Evolutionary conservation across 2,797 vertebrate species (phyloP).

Genomic region (Halcyon badia): DNA sequence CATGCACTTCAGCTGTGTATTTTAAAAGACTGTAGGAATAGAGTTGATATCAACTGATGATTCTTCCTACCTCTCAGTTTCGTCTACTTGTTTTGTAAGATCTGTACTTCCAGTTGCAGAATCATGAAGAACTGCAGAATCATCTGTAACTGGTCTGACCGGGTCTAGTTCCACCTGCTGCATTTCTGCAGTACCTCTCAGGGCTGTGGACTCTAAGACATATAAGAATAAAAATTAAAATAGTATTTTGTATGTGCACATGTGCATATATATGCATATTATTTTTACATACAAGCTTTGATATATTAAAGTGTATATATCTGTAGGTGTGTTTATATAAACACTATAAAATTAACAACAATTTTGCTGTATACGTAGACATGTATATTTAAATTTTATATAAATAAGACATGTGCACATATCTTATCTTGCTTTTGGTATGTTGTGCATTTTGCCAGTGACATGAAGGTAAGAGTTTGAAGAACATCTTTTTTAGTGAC

Average conservation of each 20-base stretch:
- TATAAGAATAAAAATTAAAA: background rate
- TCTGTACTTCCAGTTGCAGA: background rate
- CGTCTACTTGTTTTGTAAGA: background rate
- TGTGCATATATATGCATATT: background rate
- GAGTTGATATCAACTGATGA: background rate
- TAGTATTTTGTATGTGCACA: background rate
- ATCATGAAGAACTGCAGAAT: background rate
- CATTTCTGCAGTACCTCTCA: conserved; percentile 23
- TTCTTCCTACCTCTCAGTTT: conserved; percentile 59
- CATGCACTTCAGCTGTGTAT: background rate
- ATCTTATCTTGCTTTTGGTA: background rate
- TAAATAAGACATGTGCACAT: background rate
- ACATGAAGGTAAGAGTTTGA: background rate
- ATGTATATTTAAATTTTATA: background rate
- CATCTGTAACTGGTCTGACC: background rate
- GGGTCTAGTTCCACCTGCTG: conserved; percentile 32
- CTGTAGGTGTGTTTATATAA: background rate
- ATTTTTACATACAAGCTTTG: background rate
- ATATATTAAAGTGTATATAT: background rate
- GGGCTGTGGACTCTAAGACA: conserved; percentile 44
- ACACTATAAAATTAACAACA: background rate
- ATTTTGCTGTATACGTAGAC: background rate
- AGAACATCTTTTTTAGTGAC: background rate
- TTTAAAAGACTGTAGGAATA: background rate
- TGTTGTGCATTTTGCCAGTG: background rate